Percentiles rank a stretch among this genome's conserved stretches.
These are phyloP conservation scores for Psittacula echo DNA, from an alignment of 2,797 vertebrate species.

Conservation along the genomic window DNA sequence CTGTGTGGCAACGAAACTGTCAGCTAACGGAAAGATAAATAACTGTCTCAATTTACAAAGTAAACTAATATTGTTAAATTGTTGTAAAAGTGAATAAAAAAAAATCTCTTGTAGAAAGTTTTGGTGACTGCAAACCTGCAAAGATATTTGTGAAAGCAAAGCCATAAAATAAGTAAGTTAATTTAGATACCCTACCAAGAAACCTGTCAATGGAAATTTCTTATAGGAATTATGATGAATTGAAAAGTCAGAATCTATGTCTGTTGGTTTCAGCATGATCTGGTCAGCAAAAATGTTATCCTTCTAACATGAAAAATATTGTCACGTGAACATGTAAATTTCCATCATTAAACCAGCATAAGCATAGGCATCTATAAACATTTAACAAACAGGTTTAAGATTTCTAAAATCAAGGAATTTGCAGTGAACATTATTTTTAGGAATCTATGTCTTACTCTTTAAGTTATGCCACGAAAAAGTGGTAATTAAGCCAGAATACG, in stretches of 20 bases:
- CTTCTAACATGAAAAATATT: not conserved
- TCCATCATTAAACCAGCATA: not conserved
- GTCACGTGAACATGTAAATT: not conserved
- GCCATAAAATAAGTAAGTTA: too few species aligned
- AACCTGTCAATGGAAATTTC: not conserved
- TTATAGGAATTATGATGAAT: not conserved
- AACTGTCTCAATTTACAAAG: not conserved
- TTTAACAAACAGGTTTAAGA: not conserved
- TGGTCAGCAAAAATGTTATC: not conserved
- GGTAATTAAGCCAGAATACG: not conserved
- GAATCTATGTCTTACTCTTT: not conserved
- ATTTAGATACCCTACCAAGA: not conserved
- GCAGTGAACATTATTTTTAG: not conserved
- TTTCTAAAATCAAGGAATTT: not conserved
- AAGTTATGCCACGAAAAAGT: not conserved
- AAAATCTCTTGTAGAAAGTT: not conserved
- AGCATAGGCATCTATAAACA: not conserved
- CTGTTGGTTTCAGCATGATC: not conserved
- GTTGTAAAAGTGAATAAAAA: not conserved
- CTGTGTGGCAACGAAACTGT: not conserved
- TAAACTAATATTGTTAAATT: not conserved
- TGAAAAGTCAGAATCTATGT: not conserved
- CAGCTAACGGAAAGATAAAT: not conserved
- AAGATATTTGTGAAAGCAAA: not conserved
- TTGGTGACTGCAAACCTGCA: not conserved